A percentile compares a stretch with the other conserved stretches of the same genome.
These are phyloP conservation scores for Caradrina clavipalpis DNA, from an alignment of 2,888 invertebrate species.

Conservation along the genomic window DNA sequence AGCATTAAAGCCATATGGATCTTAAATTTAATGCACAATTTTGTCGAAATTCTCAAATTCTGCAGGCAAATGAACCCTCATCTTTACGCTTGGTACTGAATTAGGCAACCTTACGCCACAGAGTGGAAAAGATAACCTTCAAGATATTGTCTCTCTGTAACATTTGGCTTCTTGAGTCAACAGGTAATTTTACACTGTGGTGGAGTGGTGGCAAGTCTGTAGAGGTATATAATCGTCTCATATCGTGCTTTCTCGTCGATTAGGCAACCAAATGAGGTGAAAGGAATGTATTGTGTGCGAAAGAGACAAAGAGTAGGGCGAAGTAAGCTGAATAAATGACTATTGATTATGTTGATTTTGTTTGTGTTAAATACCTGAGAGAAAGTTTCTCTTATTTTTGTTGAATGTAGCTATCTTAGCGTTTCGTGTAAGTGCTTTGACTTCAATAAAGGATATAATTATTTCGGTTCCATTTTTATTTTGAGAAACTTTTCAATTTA, in stretches of 20 bases:
- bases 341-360: conserved; percentile 66
- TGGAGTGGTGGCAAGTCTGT: conserved; percentile 50
- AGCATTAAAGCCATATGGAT: conserved; percentile 67
- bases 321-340: conserved; percentile 71
- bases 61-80: conserved; percentile 69
- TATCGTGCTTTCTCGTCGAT: conserved; percentile 83
- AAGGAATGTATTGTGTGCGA: conserved; percentile 77
- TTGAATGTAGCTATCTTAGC: conserved; percentile 26
- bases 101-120: conserved; percentile 50
- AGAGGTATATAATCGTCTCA: conserved; percentile 74
- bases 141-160: conserved; percentile 19
- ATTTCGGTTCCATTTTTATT: not conserved
- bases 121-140: conserved; percentile 29
- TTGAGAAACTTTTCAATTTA: not conserved
- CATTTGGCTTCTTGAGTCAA: not conserved
- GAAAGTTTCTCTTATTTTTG: conserved; percentile 13
- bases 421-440: conserved; percentile 10
- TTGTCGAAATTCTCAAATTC: conserved; percentile 68
- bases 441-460: conserved; percentile 28
- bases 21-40: conserved; percentile 73
- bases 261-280: conserved; percentile 81
- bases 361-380: conserved; percentile 58
- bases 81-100: conserved; percentile 49
- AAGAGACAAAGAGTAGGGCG: conserved; percentile 70
- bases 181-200: conserved; percentile 56